Evolutionary conservation across 1,140 invertebrate species (phyloP), one percentile per base, ranked within the genome.

Genomic region (Pseudomyrmex cubaensis): DNA sequence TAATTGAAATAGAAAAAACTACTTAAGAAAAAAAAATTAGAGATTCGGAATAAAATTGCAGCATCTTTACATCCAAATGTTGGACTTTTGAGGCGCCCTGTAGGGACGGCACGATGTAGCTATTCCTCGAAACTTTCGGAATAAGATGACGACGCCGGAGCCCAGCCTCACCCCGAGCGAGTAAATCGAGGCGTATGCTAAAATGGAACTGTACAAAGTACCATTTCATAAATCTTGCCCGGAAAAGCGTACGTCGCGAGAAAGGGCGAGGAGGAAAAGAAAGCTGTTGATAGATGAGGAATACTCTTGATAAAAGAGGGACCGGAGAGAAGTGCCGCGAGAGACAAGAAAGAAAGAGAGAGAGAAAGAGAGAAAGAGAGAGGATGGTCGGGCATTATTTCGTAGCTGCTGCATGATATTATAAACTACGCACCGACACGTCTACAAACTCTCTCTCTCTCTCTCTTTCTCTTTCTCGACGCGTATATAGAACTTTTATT

Each of bases 121-220:
- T 82, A 83, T 70, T 74, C 77, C 61, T 80, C 70, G 86, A 90
- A 92, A 92, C 83, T 92, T 92, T 91, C 62, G 76, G 78, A 92
- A 91, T 91, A 91, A 92, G 85, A 90, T 89, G 86, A 83, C 35
- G 35, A 35, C 87, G 88, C 83, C 85, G 85, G 85, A 85, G 84
- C 87, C 78, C 85, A 56, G 72, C 54, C 77, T 76, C 62, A 77
- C 50, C 86, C 77, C 69, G 61, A 67, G 75, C 76, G 82, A 87
- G 87, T 89, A 90, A 90, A 90, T 90, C 86, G 88, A 89, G 87
- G 86, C 87, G 89, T 87, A 89, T 90, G 87, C 90, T 85, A 92
- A 92, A 93, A 92, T 93, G 92, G 91, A 91, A 93, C 87, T 90
- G 90, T 93, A 91, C 90, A 92, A 93, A 93, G 91, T 91, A 91